A percentile compares a stretch with the other conserved stretches of the same genome.
phyloP scores from a whole-genome alignment of 1,140 invertebrate genomes.

The Proales similis region DNA sequence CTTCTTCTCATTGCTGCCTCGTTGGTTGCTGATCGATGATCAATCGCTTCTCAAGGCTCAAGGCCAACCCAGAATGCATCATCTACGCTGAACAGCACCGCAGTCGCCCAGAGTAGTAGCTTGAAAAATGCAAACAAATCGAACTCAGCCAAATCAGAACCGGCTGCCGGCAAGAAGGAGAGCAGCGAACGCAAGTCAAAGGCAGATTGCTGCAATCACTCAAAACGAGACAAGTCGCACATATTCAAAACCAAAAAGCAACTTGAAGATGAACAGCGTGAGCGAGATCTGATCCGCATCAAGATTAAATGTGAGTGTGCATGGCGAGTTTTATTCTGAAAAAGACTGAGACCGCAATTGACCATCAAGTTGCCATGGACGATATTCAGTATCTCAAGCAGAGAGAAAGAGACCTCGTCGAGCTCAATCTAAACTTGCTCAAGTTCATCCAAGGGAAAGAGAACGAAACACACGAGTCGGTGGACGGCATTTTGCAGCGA shows the following conservation, averaged over 20 bases:
- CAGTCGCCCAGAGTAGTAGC: too few relatives aligned
- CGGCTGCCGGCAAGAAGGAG: not conserved
- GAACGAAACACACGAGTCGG: constrained; percentile 4
- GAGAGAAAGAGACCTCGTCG: constrained; percentile 13
- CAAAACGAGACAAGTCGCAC: constrained; percentile 9
- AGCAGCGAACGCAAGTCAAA: not conserved
- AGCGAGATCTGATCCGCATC: not conserved
- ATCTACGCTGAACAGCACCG: too few relatives aligned
- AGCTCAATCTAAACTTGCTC: constrained; percentile 2
- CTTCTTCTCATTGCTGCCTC: not conserved
- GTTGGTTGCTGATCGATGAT: not conserved
- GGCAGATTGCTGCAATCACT: constrained; percentile 29
- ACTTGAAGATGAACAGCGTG: constrained; percentile 25
- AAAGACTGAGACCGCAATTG: too few relatives aligned
- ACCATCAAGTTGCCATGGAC: constrained; percentile 10
- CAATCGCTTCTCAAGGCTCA: too few relatives aligned
- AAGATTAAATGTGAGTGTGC: too few relatives aligned
- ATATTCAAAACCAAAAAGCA: constrained; percentile 36
- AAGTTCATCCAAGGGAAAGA: constrained; percentile 19
- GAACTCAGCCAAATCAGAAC: not conserved
- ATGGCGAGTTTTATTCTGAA: too few relatives aligned
- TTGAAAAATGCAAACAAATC: too few relatives aligned
- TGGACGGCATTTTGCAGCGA: constrained; percentile 29
- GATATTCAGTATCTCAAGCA: not conserved
- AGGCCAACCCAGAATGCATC: too few relatives aligned